phyloP scores from a whole-genome alignment of 2,888 invertebrate species.

The Aporophyla nigra region DNA sequence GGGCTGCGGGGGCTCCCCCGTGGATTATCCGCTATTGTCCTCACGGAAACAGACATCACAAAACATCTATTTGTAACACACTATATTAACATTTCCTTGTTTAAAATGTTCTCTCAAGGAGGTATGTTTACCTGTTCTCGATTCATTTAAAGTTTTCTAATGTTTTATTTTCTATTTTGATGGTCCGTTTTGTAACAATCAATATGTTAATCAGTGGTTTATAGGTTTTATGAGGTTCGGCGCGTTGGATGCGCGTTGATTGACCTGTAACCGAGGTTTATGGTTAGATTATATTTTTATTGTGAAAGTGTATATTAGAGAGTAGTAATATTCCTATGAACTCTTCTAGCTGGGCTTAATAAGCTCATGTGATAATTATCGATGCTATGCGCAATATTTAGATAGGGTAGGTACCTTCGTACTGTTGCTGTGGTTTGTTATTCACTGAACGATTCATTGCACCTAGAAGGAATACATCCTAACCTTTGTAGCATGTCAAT shows the following conservation, averaged over 20 bases:
- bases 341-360: neutral
- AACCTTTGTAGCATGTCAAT: too few species aligned
- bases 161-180: constrained; percentile 50
- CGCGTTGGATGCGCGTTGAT: constrained; percentile 44
- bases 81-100: constrained; percentile 27
- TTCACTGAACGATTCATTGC: neutral
- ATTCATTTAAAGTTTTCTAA: constrained; percentile 31
- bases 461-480: neutral
- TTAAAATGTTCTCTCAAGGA: constrained; percentile 15
- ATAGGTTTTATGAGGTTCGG: constrained; percentile 54
- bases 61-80: constrained; percentile 28
- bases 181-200: constrained; percentile 49
- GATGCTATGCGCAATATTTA: neutral
- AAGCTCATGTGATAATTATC: neutral
- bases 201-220: constrained; percentile 60
- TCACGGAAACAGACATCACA: constrained; percentile 51
- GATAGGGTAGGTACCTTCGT: neutral
- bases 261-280: constrained; percentile 52
- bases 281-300: constrained; percentile 34
- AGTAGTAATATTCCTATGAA: constrained; percentile 27
- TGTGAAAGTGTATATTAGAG: constrained; percentile 36
- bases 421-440: too few species aligned
- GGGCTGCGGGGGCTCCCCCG: constrained; percentile 46
- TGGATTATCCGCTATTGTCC: constrained; percentile 66
- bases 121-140: constrained; percentile 41